Evolutionary conservation across 30 jellyfish, hydroid and myxozoan species (phyloP).

Genomic region (Sanderia malayensis): DNA sequence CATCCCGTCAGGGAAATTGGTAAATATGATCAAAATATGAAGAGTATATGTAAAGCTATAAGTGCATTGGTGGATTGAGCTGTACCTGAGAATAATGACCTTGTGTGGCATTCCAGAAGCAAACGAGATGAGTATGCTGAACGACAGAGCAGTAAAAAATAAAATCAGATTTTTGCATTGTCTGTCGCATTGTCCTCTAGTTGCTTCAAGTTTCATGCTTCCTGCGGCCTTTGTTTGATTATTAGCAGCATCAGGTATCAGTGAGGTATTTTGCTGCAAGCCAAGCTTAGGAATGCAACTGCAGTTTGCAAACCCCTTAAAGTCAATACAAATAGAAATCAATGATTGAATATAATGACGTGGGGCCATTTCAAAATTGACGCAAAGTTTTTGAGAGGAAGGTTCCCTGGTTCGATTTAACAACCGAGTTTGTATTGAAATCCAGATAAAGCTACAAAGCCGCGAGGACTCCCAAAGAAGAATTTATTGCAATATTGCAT

Average conservation of each 20-base stretch:
- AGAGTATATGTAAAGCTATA: no score
- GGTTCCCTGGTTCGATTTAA: no score
- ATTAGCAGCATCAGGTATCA: background rate
- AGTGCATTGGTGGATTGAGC: no score
- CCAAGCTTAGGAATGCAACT: background rate
- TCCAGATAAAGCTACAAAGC: no score
- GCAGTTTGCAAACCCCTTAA: background rate
- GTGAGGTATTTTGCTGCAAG: background rate
- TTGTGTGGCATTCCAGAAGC: constrained; percentile 83
- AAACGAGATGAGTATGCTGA: constrained; percentile 32
- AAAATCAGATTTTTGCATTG: constrained; percentile 67
- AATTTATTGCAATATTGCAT: no score
- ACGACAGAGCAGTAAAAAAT: constrained; percentile 27
- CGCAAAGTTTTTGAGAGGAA: no score
- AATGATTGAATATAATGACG: no score
- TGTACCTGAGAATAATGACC: constrained; percentile 76
- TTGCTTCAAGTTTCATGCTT: constrained; percentile 44
- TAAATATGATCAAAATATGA: no score
- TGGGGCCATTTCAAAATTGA: no score
- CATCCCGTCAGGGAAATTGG: no score
- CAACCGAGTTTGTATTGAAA: no score
- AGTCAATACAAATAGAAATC: background rate
- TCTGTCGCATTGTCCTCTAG: constrained; percentile 82
- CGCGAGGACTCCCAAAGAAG: no score
- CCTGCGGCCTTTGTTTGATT: background rate